phyloP scores from a whole-genome alignment of 2,888 invertebrate species.

The Athrips mouffetella region DNA sequence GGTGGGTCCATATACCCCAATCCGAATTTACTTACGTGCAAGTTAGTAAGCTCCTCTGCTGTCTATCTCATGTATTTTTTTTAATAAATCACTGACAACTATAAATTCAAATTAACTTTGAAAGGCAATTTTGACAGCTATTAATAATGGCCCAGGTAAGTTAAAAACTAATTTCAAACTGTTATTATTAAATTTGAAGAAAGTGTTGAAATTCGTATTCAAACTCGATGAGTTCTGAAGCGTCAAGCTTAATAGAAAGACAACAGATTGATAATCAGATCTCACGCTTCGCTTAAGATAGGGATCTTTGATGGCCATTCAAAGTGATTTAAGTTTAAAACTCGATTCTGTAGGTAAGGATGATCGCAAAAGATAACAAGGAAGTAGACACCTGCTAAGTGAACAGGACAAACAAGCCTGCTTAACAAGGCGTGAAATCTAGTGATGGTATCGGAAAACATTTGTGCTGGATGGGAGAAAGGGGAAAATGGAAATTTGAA shows the following conservation, averaged over 20 bases:
- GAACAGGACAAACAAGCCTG: slow-evolving; percentile 35
- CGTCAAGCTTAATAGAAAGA: slow-evolving; percentile 49
- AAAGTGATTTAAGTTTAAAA: slow-evolving; percentile 51
- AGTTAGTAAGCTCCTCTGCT: no score
- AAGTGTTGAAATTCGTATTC: slow-evolving; percentile 39
- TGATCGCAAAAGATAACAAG: slow-evolving; percentile 33
- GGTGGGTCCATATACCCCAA: no score
- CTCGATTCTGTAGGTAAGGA: slow-evolving; percentile 31
- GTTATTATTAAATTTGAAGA: slow-evolving; percentile 12
- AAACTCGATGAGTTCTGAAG: slow-evolving; percentile 33
- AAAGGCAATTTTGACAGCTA: neutral
- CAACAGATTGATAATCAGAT: slow-evolving; percentile 51
- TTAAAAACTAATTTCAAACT: slow-evolving; percentile 39
- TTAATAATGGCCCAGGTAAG: slow-evolving; percentile 16
- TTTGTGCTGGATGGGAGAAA: slow-evolving; percentile 20
- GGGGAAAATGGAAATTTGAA: slow-evolving; percentile 13
- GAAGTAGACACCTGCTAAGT: slow-evolving; percentile 24
- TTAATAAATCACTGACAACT: no score
- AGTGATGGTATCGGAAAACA: slow-evolving; percentile 30
- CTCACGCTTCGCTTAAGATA: slow-evolving; percentile 23
- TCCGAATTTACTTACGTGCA: no score
- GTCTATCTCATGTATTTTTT: no score
- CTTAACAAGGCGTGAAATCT: slow-evolving; percentile 47
- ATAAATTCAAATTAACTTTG: no score
- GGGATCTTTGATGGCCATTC: slow-evolving; percentile 38